Evolutionary conservation across 2,113 vertebrate genomes (phyloP), one percentile per base, ranked within the genome.

Genomic region (Lepus timidus): DNA sequence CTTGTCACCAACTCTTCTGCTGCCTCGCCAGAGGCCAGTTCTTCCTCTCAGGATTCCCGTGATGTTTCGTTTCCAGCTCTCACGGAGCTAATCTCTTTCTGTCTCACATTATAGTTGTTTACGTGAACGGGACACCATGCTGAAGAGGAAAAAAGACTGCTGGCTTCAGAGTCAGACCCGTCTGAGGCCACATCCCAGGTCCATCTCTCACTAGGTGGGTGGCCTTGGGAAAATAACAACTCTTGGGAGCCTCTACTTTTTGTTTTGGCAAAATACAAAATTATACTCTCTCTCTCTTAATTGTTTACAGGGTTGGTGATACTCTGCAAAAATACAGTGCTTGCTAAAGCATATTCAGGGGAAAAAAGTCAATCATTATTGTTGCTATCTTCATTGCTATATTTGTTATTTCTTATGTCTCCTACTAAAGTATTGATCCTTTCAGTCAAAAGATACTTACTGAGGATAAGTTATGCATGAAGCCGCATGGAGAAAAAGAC

Each of bases 211-310:
- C 88, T 81, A 78, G 17, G 90, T 95, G 95, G 95, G 96, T 97
- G 96, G 93, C 68, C 96, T 82, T 94, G 95, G 93, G 92, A 92
- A 96, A 92, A 93, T 64, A 75, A 36, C 90, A 81, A 11, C 13
- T 68, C 62, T 88, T 33, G 2, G 51, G 64, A 94, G 65, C 14
- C 62, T 93, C 92, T 19, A 20, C n/a, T 49, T 82, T 86, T 84
- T 85, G 58, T 81, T 79, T 91, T 67, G 33, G 68, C 61, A 82
- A 94, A 94, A 93, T 58, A 13, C n/a, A 80, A 85, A 94, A 88
- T 44, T 75, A 20, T 73, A 49, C 36, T 71, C n/a, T 87, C 20
- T 90, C n/a, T 86, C 67, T 85, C 73, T 31, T 39, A 55, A 64
- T 65, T 81, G 36, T 83, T 96, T 90, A 68, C 67, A 94, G 90